These are phyloP conservation scores for Zaprionus taronus DNA, from an alignment of 1,140 invertebrate genomes.

Conservation along the genomic window DNA sequence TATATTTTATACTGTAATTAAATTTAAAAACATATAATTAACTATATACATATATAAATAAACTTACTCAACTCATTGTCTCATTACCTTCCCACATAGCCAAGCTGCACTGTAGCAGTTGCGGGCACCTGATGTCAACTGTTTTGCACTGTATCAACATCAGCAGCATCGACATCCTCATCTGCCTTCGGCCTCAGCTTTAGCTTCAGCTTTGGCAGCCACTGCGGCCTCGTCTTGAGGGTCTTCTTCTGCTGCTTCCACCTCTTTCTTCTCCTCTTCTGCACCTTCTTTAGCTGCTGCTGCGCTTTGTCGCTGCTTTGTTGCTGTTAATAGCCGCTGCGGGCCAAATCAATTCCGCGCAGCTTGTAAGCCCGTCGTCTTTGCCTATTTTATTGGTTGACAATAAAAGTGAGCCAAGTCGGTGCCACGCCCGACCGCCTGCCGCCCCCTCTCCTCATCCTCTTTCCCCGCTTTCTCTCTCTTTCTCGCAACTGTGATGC, in stretches of 20 bases:
- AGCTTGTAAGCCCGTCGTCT: slow-evolving; percentile 58
- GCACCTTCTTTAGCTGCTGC: slow-evolving; percentile 18
- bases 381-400: slow-evolving; percentile 76
- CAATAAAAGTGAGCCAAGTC: slow-evolving; percentile 74
- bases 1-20: too few species aligned
- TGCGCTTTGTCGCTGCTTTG: slow-evolving; percentile 53
- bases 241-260: slow-evolving; percentile 25
- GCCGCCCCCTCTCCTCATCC: neutral
- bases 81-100: neutral
- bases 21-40: too few species aligned
- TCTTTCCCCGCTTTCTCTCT: neutral
- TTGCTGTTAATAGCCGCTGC: slow-evolving; percentile 76
- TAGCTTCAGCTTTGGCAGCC: slow-evolving; percentile 3
- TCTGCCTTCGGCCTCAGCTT: slow-evolving; percentile 17
- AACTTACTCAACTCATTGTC: too few species aligned
- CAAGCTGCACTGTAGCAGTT: slow-evolving; percentile 41
- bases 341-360: slow-evolving; percentile 79
- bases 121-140: slow-evolving; percentile 67
- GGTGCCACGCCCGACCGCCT: slow-evolving; percentile 10
- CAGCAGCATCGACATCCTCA: slow-evolving; percentile 31
- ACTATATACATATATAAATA: too few species aligned
- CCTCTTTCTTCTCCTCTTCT: slow-evolving; percentile 6
- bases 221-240: slow-evolving; percentile 45
- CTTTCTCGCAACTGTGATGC: slow-evolving; percentile 37
- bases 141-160: slow-evolving; percentile 27